Conservation (phyloP, 2,113 vertebrate species). For the Acanthochromis polyacanthus region DNA sequence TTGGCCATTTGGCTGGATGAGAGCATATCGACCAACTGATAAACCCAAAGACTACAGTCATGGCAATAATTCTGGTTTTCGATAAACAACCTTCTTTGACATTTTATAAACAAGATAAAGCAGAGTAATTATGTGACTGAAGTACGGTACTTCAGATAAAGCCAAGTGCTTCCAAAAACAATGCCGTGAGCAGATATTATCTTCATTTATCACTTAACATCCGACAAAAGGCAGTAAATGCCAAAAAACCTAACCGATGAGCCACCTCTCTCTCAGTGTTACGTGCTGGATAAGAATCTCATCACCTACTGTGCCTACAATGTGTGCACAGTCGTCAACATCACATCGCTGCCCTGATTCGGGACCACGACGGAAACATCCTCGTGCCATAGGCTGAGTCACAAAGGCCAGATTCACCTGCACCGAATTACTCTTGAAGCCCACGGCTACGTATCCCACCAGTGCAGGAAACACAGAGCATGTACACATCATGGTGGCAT, state of each 20-base stretch:
- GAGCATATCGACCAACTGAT: too few relatives aligned
- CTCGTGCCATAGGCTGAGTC: constrained; percentile 46
- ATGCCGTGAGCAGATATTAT: background rate
- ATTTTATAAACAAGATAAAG: too few relatives aligned
- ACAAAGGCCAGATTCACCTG: constrained; percentile 70
- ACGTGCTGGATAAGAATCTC: background rate
- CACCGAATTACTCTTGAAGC: constrained; percentile 52
- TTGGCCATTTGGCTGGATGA: too few relatives aligned
- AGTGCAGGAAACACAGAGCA: constrained; percentile 51
- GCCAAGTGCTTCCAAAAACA: too few relatives aligned
- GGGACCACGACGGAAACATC: constrained; percentile 26
- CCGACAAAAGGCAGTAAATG: background rate
- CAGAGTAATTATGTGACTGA: too few relatives aligned
- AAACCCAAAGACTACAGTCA: too few relatives aligned
- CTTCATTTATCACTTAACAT: background rate
- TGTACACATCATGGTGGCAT: constrained; percentile 12
- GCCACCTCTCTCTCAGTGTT: background rate
- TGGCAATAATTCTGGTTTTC: too few relatives aligned
- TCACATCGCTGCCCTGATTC: background rate
- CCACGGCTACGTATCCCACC: constrained; percentile 31
- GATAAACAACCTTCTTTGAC: too few relatives aligned
- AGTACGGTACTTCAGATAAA: too few relatives aligned
- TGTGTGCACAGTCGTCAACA: background rate
- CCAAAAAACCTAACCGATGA: background rate
- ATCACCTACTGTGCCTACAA: background rate